Conservation (phyloP, 2,113 vertebrate genomes). For the Falcunculus frontatus region DNA sequence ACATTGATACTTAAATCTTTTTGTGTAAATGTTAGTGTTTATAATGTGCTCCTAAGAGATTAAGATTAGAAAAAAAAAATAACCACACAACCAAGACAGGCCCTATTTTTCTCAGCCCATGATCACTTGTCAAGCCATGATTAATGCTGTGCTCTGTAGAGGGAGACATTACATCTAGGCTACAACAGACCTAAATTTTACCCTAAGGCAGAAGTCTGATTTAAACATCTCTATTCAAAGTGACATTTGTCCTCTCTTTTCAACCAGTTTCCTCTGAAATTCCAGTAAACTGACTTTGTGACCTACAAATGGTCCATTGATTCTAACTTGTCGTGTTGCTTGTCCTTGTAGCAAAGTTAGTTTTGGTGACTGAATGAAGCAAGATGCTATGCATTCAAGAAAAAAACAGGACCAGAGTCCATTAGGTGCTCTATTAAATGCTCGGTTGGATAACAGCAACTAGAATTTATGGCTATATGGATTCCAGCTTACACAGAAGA, state of each 20-base stretch:
- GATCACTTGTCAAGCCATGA: constrained; percentile 75
- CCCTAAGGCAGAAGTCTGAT: constrained; percentile 82
- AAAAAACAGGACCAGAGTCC: constrained; percentile 69
- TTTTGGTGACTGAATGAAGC: constrained; percentile 68
- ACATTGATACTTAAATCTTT: constrained; percentile 54
- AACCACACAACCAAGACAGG: constrained; percentile 66
- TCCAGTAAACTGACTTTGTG: constrained; percentile 82
- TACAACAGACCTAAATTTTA: constrained; percentile 81
- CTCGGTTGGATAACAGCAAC: constrained; percentile 57
- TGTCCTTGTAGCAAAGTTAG: constrained; percentile 61
- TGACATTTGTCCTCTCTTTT: constrained; percentile 86
- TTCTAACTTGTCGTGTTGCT: constrained; percentile 70
- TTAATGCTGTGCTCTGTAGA: constrained; percentile 81
- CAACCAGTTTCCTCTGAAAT: constrained; percentile 84
- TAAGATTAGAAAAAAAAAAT: constrained; percentile 43
- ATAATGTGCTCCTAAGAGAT: constrained; percentile 65
- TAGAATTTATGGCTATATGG: not conserved
- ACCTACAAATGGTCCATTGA: constrained; percentile 76
- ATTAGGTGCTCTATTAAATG: constrained; percentile 84
- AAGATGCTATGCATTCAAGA: constrained; percentile 70
- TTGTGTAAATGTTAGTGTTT: constrained; percentile 67
- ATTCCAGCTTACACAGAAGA: constrained; percentile 14
- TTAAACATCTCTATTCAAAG: constrained; percentile 85
- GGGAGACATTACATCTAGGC: constrained; percentile 78
- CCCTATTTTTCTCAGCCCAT: constrained; percentile 64